Base-by-base conservation (phyloP, 2,888 invertebrate species). In the Mayetiola destructor region DNA sequence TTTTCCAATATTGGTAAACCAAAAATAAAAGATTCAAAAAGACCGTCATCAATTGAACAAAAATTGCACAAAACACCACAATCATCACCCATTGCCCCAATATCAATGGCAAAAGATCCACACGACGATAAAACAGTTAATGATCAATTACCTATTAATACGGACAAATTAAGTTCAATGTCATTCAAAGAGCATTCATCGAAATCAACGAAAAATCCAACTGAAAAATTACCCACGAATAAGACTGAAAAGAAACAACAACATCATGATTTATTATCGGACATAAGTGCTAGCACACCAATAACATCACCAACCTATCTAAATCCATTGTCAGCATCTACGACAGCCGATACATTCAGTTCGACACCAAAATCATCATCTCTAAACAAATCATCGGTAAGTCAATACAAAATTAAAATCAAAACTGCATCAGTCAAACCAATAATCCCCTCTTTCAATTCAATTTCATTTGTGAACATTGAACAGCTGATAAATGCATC, bases 111-210 rank as follows among this genome's bases (percentile, higher is more conserved):
- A 53, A 27, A 8, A 10, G 10, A n/a, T 23, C 5, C 39, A 16
- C 3, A 12, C 20, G 48, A 27, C n/a, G 16, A 48, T 48, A 2
- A 2, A 21, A 42, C 21, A 42, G 42, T 21, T 21, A 23, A 4
- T 42, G 32, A 9, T 32, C 9, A 9, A 10, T 27, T n/a, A 27
- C n/a, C n/a, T n/a, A n/a, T n/a, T n/a, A n/a, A n/a, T n/a, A n/a
- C n/a, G n/a, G n/a, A n/a, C n/a, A 60, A 36, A 52, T 61, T 59
- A 29, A 61, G 61, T 32, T 68, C 67, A 59, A n/a, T n/a, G n/a
- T n/a, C 64, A 66, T 58, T 32, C 59, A 36, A 63, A 30, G 32
- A 20, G 20, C n/a, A 53, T 20, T 10, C 18, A 32, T 14, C 20
- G 20, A 53, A 30, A 53, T 10, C 18, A 9, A 20, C 32, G 2